Evolutionary conservation across 1,140 invertebrate genomes (phyloP), one percentile per base, ranked within the genome.

Genomic region (Leptoteleia sp.): DNA sequence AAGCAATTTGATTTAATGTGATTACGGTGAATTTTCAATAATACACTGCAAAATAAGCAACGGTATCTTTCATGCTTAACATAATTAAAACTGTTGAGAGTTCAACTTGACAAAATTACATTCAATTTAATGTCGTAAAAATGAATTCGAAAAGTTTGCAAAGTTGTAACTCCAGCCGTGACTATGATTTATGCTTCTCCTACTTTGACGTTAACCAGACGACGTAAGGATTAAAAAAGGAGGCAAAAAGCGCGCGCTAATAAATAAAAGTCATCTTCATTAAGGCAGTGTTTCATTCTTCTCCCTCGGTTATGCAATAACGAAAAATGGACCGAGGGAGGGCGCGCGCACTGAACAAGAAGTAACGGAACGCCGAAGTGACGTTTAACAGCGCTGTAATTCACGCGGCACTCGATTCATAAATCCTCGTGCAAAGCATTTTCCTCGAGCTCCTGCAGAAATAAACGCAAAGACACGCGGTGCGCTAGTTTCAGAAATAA

Each of bases 401-500:
- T 73, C 59, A 59, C 59, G 33, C 31, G 33, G 27, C 37, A 38
- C 27, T 67, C 61, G 59, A 78, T 78, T 72, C 65, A 78, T 78
- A 72, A 72, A 78, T 78, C 31, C 19, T 59, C 38, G 35, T 2
- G 11, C 43, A 40, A 70, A 61, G 54, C 61, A 67, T 61, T 70
- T 67, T 22, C 11, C 76, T 16, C 16, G 40, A n/a, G 40, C 40
- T 42, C 22, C 17, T 40, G 61, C 35, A 48, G 52, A 57, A 65
- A 65, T 59, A 57, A 38, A 42, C 57, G 35, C 37, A 38, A 19
- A 47, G 64, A 62, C 43, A 59, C 55, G 33, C 45, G 55, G 16
- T 52, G 73, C 64, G 57, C 73, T 33, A 76, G 64, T 77, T 70
- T 68, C 42, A 38, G 65, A 71, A 77, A 76, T 77, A 77, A 68